Base-by-base conservation (phyloP, 2,797 vertebrate genomes). In the Myotis vivesi region DNA sequence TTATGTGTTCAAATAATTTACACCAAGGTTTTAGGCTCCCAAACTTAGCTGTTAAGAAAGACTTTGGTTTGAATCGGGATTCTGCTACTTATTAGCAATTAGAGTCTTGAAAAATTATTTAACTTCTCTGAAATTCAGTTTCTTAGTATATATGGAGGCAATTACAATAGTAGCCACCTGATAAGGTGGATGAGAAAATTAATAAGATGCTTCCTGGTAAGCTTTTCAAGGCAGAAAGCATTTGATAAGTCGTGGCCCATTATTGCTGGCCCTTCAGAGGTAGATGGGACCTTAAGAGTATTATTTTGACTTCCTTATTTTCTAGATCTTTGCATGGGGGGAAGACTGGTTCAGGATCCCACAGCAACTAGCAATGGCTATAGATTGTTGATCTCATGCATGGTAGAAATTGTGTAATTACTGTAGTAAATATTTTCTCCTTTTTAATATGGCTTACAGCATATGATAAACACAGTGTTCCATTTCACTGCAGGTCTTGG, bases 401-500 rank as follows among this genome's bases (percentile, higher is more conserved):
- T 28, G 6, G 20, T 30, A 76, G 38, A 68, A 62, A 5, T 25
- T n/a, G 49, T 71, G 12, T 33, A 44, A 81, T 38, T 62, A 38
- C 6, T 23, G 3, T 6, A 68, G 20, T 23, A 69, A 69, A n/a
- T 79, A 20, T 55, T 80, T 83, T 86, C 25, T 87, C 36, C 51
- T 76, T 84, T 86, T 80, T 33, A 83, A 73, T 62, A 9, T 17
- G 16, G 13, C 30, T 71, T 41, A 38, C 46, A 7, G 16, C 15
- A 25, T 85, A 81, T n/a, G 41, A 53, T 36, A 23, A 84, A 25
- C 16, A 80, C 13, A 55, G 22, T 15, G 9, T 13, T 72, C 33
- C 64, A 36, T 44, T 87, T 72, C 30, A n/a, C 64, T n/a, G 33
- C 23, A 97, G 87, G 68, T 92, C 94, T 93, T 77, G 80, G 92